Evolutionary conservation across 1,140 invertebrate genomes (phyloP), one percentile per base, ranked within the genome.

Genomic region (Batillaria attramentaria): DNA sequence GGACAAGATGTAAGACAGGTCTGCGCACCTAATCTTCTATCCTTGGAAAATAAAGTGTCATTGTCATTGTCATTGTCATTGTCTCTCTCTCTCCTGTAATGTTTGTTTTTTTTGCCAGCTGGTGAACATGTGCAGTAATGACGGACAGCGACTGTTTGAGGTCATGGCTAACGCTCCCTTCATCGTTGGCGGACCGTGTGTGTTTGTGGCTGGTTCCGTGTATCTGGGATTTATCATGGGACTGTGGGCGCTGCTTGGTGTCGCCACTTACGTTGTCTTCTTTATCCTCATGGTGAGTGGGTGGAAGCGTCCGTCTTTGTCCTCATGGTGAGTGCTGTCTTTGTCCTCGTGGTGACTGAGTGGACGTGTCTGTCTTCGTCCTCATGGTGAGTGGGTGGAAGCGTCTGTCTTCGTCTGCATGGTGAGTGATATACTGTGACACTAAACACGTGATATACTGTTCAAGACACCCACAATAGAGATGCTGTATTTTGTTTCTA

Each of bases 61-160:
- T n/a, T n/a, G n/a, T n/a, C n/a, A n/a, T n/a, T n/a, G n/a, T n/a
- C n/a, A n/a, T n/a, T n/a, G n/a, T n/a, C n/a, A n/a, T n/a, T n/a
- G n/a, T n/a, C n/a, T n/a, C n/a, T n/a, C n/a, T n/a, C n/a, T n/a
- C n/a, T n/a, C 57, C 24, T 6, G 6, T 60, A 28, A 8, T 60
- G 57, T 20, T 10, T 62, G n/a, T 68, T 54, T 72, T 65, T 76
- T 74, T 82, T 91, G 92, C 78, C 86, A 95, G 94, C 82, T 95
- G 28, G 92, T 94, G 39, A 95, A 95, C 84, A 90, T 95, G 75
- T 94, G 94, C 87, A 93, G 93, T 33, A 94, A 93, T 86, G 95
- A 95, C 86, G 93, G 94, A 35, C 92, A 93, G 86, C 91, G 94
- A 50, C 89, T 95, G 20, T 95, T 93, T 85, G 94, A 95, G 77